Percentiles rank a stretch among this genome's conserved stretches.
phyloP scores from a whole-genome alignment of 1,140 invertebrate species.

The Drosophila varians region DNA sequence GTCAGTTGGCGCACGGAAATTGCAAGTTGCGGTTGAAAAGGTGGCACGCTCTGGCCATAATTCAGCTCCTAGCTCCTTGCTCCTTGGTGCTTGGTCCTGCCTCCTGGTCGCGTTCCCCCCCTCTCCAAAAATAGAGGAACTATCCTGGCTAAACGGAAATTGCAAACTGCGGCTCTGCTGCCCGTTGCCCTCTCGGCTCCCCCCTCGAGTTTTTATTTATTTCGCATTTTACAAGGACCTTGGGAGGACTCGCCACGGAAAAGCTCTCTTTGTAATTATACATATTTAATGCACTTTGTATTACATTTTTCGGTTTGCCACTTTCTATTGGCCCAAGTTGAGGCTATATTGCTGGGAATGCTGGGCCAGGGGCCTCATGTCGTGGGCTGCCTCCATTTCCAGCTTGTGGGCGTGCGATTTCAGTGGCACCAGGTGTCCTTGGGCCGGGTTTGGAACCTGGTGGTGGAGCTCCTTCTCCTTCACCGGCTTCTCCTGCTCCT shows the following conservation, averaged over 20 bases:
- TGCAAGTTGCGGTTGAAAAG: slow-evolving; percentile 70
- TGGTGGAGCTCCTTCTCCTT: not conserved
- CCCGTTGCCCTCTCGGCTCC: not conserved
- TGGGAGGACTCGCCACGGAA: slow-evolving; percentile 21
- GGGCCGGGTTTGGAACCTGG: not conserved
- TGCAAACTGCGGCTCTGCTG: slow-evolving; percentile 56
- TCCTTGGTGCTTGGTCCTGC: not conserved
- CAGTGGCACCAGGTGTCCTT: not conserved
- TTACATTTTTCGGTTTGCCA: not conserved
- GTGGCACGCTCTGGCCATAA: slow-evolving; percentile 53
- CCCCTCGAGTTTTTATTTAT: slow-evolving; percentile 38
- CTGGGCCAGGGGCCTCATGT: not conserved
- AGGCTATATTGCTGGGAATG: slow-evolving; percentile 16
- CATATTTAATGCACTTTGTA: slow-evolving; percentile 47
- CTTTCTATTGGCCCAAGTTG: slow-evolving; percentile 14
- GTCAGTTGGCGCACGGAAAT: slow-evolving; percentile 74
- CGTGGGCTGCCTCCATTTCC: slow-evolving; percentile 6
- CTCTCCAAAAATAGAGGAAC: slow-evolving; percentile 17
- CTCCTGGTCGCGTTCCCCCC: slow-evolving; percentile 18
- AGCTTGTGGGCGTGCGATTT: slow-evolving; percentile 3
- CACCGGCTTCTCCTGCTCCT: slow-evolving; percentile 1
- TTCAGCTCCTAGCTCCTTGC: slow-evolving; percentile 16
- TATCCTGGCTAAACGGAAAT: slow-evolving; percentile 58
- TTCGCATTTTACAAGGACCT: slow-evolving; percentile 46
- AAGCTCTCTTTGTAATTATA: slow-evolving; percentile 42